Evolutionary conservation across 1,140 invertebrate species (phyloP).

Genomic region (Drosophila truncata): DNA sequence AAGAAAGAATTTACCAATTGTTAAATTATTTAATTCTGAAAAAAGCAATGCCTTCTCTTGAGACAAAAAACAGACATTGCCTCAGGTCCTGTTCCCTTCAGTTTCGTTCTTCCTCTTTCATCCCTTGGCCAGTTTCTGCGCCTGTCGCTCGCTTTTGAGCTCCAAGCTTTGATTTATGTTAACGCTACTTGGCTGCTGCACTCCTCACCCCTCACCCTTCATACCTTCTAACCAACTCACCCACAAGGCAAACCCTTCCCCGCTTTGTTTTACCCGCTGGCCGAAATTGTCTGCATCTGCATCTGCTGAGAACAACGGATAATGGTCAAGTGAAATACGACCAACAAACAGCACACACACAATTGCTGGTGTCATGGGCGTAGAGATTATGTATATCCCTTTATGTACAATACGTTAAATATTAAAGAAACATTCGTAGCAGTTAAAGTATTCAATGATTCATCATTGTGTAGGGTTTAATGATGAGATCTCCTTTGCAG

Average conservation of each 20-base stretch:
- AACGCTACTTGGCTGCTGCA: slow-evolving; percentile 55
- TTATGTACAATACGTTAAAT: background rate
- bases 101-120: background rate
- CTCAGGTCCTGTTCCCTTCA: slow-evolving; percentile 11
- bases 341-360: slow-evolving; percentile 44
- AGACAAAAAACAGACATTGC: background rate
- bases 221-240: background rate
- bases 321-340: slow-evolving; percentile 76
- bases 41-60: too few species aligned
- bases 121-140: slow-evolving; percentile 47
- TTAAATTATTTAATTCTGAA: background rate
- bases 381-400: background rate
- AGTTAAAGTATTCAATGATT: background rate
- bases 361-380: background rate
- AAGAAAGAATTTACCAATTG: background rate
- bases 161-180: slow-evolving; percentile 78
- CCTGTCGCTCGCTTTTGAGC: slow-evolving; percentile 76
- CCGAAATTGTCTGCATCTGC: slow-evolving; percentile 71
- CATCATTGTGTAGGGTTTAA: slow-evolving; percentile 57
- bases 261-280: slow-evolving; percentile 8
- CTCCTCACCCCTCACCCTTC: background rate
- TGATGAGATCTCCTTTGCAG: slow-evolving; percentile 82
- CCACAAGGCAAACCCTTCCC: background rate
- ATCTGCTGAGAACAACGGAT: slow-evolving; percentile 76
- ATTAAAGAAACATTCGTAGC: too few species aligned